These are phyloP conservation scores for Melipona beecheii DNA, from an alignment of 2,888 invertebrate species.

Conservation along the genomic window DNA sequence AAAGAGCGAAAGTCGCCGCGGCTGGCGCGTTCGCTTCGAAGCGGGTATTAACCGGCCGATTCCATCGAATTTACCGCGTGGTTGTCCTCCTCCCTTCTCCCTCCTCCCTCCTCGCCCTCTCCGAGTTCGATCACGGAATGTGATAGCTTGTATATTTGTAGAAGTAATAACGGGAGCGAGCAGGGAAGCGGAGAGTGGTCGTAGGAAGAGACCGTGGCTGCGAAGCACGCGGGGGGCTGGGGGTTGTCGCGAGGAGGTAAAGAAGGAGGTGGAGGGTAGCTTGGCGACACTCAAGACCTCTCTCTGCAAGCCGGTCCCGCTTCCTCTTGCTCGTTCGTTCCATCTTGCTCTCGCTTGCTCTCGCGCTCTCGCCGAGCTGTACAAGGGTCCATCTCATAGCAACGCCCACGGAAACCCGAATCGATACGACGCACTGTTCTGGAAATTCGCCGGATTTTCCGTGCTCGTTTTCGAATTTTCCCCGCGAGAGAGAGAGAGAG, in stretches of 20 bases:
- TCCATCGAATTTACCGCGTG: slow-evolving; percentile 65
- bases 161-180: slow-evolving; percentile 80
- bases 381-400: slow-evolving; percentile 84
- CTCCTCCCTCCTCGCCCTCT: not conserved
- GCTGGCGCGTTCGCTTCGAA: slow-evolving; percentile 60
- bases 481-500: not conserved
- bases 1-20: slow-evolving; percentile 52
- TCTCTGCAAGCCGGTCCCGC: slow-evolving; percentile 48
- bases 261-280: slow-evolving; percentile 79
- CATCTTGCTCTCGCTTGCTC: slow-evolving; percentile 57
- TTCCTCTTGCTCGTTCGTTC: slow-evolving; percentile 62
- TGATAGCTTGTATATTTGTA: slow-evolving; percentile 81
- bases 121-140: slow-evolving; percentile 71
- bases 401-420: slow-evolving; percentile 84
- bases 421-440: slow-evolving; percentile 83
- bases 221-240: slow-evolving; percentile 36
- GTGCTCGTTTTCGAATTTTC: slow-evolving; percentile 77
- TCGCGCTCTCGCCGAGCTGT: slow-evolving; percentile 77
- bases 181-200: slow-evolving; percentile 39
- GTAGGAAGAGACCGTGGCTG: slow-evolving; percentile 41
- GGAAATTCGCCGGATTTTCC: slow-evolving; percentile 82
- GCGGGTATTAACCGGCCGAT: slow-evolving; percentile 71
- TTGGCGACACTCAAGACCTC: slow-evolving; percentile 83
- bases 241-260: slow-evolving; percentile 71
- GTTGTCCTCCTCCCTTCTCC: not conserved